A percentile compares a stretch with the other conserved stretches of the same genome.
These are phyloP conservation scores for Hemibagrus guttatus DNA, from an alignment of 2,797 vertebrate genomes.

Conservation along the genomic window DNA sequence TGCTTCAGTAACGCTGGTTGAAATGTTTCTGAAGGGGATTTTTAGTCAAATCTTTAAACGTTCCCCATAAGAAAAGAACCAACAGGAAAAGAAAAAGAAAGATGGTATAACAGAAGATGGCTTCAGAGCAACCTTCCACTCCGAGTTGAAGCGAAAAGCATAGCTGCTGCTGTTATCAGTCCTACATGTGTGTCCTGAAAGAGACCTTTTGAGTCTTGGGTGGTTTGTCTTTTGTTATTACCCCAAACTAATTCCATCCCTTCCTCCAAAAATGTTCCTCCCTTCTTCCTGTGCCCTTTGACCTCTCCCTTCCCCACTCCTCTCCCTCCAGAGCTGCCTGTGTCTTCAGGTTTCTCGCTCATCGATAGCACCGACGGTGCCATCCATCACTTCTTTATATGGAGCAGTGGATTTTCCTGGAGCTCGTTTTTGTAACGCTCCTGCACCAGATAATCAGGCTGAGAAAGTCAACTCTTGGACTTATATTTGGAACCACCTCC, in stretches of 20 bases:
- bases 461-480: constrained; percentile 53
- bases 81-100: neutral
- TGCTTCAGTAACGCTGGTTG: neutral
- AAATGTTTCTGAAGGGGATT: neutral
- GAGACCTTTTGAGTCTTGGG: constrained; percentile 72
- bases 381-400: constrained; percentile 82
- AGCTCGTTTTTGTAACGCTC: neutral
- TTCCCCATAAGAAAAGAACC: neutral
- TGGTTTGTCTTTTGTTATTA: constrained; percentile 65
- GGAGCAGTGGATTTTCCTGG: constrained; percentile 2
- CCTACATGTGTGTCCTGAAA: constrained; percentile 54
- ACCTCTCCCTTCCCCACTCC: constrained; percentile 72
- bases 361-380: constrained; percentile 73
- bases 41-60: no score
- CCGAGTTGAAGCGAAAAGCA: neutral
- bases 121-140: neutral
- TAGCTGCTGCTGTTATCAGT: constrained; percentile 26
- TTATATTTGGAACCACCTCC: constrained; percentile 65
- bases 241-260: constrained; percentile 73
- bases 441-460: constrained; percentile 60
- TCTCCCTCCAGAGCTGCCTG: constrained; percentile 57
- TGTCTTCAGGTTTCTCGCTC: constrained; percentile 66
- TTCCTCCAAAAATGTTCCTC: constrained; percentile 82
- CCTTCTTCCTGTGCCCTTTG: constrained; percentile 83
- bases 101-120: neutral